Base-by-base conservation (phyloP, 2,113 vertebrate species). In the Limanda limanda region DNA sequence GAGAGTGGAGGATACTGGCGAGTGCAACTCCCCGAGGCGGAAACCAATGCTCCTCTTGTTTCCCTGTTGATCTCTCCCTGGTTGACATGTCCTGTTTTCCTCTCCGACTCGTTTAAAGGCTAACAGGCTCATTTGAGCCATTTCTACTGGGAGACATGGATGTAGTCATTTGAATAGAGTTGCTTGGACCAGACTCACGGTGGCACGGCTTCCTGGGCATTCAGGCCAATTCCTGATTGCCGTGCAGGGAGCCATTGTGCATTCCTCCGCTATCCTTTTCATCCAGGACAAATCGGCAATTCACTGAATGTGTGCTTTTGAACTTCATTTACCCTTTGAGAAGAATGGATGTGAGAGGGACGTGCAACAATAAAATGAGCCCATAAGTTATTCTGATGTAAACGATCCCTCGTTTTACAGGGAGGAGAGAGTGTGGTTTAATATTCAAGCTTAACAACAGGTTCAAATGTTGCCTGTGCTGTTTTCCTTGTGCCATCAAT, bases 81-180 rank as follows among this genome's bases (percentile, higher is more conserved):
- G 91, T 89, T 94, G 94, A 94, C 93, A 93, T 92, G 90, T 87
- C 88, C 89, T 85, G 83, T 89, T 90, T 92, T 86, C 83, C 86
- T 87, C 78, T 64, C 76, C 18, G 71, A 83, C 88, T 87, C 65
- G 68, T 89, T 91, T 76, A 85, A 83, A 90, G 83, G 78, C 91
- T 88, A 90, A 89, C 86, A 87, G 90, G 84, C 89, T 94, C 85
- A 92, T 95, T 92, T 91, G 76, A 94, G 83, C 86, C 83, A 76
- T 89, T 86, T 82, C 85, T 90, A 78, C 78, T 51, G 82, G 83
- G 89, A 92, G 89, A 86, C 82, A 76, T 76, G 82, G 78, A 91
- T 74, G 81, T 75, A 86, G 89, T 82, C 89, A 86, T 90, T 91
- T 92, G 88, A 92, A 92, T 89, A 78, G 84, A 89, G 88, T 82